A percentile compares a stretch with the other conserved stretches of the same genome.
phyloP scores from a whole-genome alignment of 92 coral and sea anemone genomes.

The Palythoa grandiflora region DNA sequence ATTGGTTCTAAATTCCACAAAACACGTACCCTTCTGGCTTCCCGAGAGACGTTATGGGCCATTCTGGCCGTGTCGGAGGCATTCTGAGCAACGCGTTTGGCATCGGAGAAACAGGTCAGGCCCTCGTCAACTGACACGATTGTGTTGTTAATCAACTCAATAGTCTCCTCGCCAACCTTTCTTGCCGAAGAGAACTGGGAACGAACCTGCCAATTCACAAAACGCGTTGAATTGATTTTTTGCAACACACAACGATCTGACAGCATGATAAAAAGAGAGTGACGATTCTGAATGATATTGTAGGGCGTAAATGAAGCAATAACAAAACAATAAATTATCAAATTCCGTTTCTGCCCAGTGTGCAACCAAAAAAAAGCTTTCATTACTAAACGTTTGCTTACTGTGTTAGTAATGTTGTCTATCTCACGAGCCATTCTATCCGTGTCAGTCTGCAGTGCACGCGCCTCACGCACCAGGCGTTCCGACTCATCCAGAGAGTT shows the following conservation, averaged over 20 bases:
- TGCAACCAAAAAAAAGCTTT: not conserved
- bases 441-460: slow-evolving; percentile 70
- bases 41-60: slow-evolving; percentile 74
- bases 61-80: slow-evolving; percentile 79
- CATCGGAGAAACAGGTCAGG: slow-evolving; percentile 77
- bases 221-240: not conserved
- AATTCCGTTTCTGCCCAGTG: not conserved
- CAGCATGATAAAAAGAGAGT: not conserved
- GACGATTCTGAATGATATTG: too few species aligned
- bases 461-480: slow-evolving; percentile 63
- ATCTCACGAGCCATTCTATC: slow-evolving; percentile 79
- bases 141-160: slow-evolving; percentile 76
- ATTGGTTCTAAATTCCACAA: not conserved
- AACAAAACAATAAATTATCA: not conserved
- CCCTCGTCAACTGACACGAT: slow-evolving; percentile 72
- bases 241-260: not conserved
- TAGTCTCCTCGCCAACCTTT: slow-evolving; percentile 68
- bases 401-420: slow-evolving; percentile 77
- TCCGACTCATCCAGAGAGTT: slow-evolving; percentile 65
- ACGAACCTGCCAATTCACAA: slow-evolving; percentile 62
- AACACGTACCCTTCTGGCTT: slow-evolving; percentile 77
- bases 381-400: slow-evolving; percentile 31
- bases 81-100: slow-evolving; percentile 72
- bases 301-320: too few species aligned
- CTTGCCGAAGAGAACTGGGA: slow-evolving; percentile 74